Evolutionary conservation across 1,140 invertebrate species (phyloP).

Genomic region (Plectrocnemia conspersa): DNA sequence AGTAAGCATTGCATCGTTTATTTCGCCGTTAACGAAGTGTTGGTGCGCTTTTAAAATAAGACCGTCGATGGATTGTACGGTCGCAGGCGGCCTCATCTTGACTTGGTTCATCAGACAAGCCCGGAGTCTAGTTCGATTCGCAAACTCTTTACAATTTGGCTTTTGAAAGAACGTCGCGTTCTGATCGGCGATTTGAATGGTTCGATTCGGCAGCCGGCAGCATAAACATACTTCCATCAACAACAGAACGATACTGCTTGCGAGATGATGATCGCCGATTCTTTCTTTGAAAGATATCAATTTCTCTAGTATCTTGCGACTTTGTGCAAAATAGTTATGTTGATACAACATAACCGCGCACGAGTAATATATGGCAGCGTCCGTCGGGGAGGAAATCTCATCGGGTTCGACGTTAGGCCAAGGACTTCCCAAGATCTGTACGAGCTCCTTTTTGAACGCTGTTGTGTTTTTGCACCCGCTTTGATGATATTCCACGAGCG

Average conservation of each 20-base stretch:
- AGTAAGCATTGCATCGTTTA: constrained; percentile 52
- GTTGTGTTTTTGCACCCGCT: constrained; percentile 67
- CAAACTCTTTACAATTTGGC: constrained; percentile 42
- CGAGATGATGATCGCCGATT: constrained; percentile 44
- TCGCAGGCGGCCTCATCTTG: constrained; percentile 46
- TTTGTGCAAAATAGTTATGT: constrained; percentile 69
- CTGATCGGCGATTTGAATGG: constrained; percentile 42
- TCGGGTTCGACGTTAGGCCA: constrained; percentile 47
- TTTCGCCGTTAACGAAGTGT: constrained; percentile 53
- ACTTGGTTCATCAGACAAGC: constrained; percentile 51
- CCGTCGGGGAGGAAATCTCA: constrained; percentile 40
- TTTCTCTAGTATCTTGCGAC: constrained; percentile 67
- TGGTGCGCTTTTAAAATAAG: constrained; percentile 52
- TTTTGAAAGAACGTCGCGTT: constrained; percentile 39
- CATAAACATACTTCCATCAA: constrained; percentile 48
- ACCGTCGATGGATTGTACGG: constrained; percentile 48
- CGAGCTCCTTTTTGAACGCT: constrained; percentile 63
- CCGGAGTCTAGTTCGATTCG: constrained; percentile 48
- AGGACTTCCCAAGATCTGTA: constrained; percentile 57
- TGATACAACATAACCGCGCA: constrained; percentile 80
- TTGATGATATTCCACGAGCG: constrained; percentile 67
- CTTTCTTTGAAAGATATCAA: constrained; percentile 39
- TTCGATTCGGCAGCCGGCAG: constrained; percentile 44
- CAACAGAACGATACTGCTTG: constrained; percentile 47
- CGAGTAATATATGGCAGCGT: constrained; percentile 65